Evolutionary conservation across 2,797 vertebrate species (phyloP).

Genomic region (Clarias pachynema): DNA sequence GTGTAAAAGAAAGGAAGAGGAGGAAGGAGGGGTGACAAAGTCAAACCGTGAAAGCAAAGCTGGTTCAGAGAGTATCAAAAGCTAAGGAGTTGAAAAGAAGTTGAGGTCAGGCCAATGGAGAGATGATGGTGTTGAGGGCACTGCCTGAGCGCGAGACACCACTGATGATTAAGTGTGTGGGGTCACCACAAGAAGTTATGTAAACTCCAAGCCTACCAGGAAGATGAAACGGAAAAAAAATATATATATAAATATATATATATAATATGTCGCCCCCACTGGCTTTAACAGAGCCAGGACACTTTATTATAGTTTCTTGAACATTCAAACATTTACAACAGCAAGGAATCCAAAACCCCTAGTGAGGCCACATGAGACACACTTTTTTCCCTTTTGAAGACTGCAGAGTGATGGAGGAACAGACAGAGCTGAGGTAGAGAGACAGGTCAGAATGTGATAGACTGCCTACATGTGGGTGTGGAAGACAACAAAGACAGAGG

Average conservation of each 20-base stretch:
- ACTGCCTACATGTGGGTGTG: constrained; percentile 16
- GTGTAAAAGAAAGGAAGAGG: constrained; percentile 11
- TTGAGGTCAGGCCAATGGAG: background rate
- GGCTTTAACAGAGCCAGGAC: background rate
- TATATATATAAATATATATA: background rate
- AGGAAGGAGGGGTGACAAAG: constrained; percentile 4
- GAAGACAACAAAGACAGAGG: constrained; percentile 31
- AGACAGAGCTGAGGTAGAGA: constrained; percentile 37
- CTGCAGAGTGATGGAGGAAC: background rate
- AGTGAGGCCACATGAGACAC: constrained; percentile 4
- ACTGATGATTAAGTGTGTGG: constrained; percentile 26
- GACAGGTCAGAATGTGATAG: constrained; percentile 22
- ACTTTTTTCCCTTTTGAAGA: background rate
- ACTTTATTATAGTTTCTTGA: constrained; percentile 17
- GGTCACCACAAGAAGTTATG: constrained; percentile 33
- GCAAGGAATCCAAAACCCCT: background rate
- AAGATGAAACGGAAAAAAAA: constrained; percentile 10
- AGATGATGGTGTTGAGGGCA: constrained; percentile 31
- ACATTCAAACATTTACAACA: constrained; percentile 23
- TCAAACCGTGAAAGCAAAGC: background rate
- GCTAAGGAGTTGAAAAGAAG: constrained; percentile 34
- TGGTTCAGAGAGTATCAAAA: constrained; percentile 5
- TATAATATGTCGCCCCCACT: constrained; percentile 5
- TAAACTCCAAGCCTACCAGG: constrained; percentile 20
- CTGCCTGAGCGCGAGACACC: background rate